A percentile compares a stretch with the other conserved stretches of the same genome.
Evolutionary conservation across 2,888 invertebrate genomes (phyloP).

Genomic region (Uloborus plumipes): DNA sequence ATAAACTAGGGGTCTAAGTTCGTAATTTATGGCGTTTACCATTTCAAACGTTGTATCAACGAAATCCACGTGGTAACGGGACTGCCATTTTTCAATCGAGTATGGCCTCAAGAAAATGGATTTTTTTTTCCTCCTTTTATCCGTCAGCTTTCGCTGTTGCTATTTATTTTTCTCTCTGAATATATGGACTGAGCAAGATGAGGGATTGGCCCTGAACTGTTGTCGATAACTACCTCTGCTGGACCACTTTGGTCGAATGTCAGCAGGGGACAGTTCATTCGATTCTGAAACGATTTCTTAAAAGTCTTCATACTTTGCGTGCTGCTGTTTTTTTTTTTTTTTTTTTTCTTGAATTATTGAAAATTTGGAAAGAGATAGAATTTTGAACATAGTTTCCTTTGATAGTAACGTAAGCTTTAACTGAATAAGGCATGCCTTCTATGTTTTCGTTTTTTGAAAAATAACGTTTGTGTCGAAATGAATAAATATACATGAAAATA

Average conservation of each 20-base stretch:
- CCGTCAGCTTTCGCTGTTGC: conserved; percentile 10
- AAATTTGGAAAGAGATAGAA: too few species aligned
- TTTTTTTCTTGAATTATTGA: too few species aligned
- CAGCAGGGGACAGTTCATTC: too few species aligned
- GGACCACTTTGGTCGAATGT: not conserved
- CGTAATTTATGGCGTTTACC: conserved; percentile 62
- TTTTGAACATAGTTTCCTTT: too few species aligned
- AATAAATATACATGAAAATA: too few species aligned
- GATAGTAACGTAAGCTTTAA: too few species aligned
- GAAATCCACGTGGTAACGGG: conserved; percentile 36
- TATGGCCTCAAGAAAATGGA: conserved; percentile 53
- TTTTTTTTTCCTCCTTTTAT: conserved; percentile 17
- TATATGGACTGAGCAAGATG: conserved; percentile 35
- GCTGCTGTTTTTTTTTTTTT: too few species aligned
- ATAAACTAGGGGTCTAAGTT: conserved; percentile 51
- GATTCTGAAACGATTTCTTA: too few species aligned
- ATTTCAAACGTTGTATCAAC: conserved; percentile 57
- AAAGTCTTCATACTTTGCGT: too few species aligned
- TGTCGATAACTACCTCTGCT: conserved; percentile 57
- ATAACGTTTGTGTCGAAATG: too few species aligned
- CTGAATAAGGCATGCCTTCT: too few species aligned
- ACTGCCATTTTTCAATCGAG: conserved; percentile 53
- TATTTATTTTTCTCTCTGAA: conserved; percentile 34
- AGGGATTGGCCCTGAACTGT: conserved; percentile 35
- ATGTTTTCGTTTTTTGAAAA: too few species aligned